These are phyloP conservation scores for Calephelis perditalis DNA, from an alignment of 2,888 invertebrate genomes.

Conservation along the genomic window DNA sequence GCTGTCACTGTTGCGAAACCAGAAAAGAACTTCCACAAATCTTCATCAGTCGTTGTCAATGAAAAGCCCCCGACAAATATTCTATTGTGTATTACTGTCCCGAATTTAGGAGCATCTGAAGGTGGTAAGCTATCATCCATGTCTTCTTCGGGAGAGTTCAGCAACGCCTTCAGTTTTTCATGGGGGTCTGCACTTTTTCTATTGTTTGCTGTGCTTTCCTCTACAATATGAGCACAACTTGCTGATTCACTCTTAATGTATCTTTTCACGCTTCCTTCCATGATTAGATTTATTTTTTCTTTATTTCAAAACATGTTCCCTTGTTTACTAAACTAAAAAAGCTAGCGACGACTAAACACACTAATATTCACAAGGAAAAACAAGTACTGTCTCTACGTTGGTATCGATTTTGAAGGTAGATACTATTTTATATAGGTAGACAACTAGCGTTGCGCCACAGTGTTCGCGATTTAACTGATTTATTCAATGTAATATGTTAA, in stretches of 20 bases:
- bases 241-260: constrained; percentile 71
- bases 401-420: constrained; percentile 41
- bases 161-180: constrained; percentile 64
- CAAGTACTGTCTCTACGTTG: constrained; percentile 48
- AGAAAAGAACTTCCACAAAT: constrained; percentile 94
- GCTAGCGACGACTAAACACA: constrained; percentile 62
- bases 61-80: constrained; percentile 98
- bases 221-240: constrained; percentile 71
- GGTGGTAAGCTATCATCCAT: constrained; percentile 66
- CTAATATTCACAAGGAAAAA: constrained; percentile 49
- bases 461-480: constrained; percentile 30
- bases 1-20: constrained; percentile 93
- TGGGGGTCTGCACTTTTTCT: constrained; percentile 65
- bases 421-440: constrained; percentile 38
- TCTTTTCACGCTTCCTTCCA: constrained; percentile 64
- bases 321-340: constrained; percentile 70
- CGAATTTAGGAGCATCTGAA: constrained; percentile 79
- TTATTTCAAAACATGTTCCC: constrained; percentile 64
- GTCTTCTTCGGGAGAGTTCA: constrained; percentile 67
- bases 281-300: constrained; percentile 38
- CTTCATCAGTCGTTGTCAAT: constrained; percentile 94
- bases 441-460: constrained; percentile 50
- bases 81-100: constrained; percentile 94
- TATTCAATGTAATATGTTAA: constrained; percentile 25
- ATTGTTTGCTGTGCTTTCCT: constrained; percentile 57